Evolutionary conservation across 2,113 vertebrate species (phyloP).

Genomic region (Proterorhinus semilunaris): DNA sequence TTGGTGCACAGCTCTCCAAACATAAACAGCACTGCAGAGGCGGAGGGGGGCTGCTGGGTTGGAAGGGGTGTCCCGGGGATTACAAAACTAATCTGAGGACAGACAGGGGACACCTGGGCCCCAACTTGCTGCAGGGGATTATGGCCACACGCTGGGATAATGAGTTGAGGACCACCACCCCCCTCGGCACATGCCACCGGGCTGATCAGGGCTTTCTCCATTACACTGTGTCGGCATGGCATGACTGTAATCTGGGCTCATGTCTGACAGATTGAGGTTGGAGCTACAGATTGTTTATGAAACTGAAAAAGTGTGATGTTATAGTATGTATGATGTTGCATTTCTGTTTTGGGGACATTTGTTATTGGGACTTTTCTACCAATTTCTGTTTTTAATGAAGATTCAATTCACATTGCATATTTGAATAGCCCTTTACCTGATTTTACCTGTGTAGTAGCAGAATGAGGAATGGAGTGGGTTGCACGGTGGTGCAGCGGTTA

Average conservation of each 20-base stretch:
- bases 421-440: too few species aligned
- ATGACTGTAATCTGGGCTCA: neutral
- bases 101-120: constrained; percentile 78
- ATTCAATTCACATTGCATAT: too few species aligned
- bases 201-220: constrained; percentile 35
- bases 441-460: too few species aligned
- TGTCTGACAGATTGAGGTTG: constrained; percentile 14
- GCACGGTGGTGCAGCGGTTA: too few species aligned
- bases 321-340: too few species aligned
- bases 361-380: too few species aligned
- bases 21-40: constrained; percentile 40
- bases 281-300: neutral
- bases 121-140: constrained; percentile 69
- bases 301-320: neutral
- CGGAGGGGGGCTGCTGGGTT: constrained; percentile 41
- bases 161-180: constrained; percentile 51
- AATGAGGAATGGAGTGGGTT: too few species aligned
- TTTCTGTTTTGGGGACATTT: too few species aligned
- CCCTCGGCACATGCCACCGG: constrained; percentile 17
- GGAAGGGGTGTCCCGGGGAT: constrained; percentile 61
- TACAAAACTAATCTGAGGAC: constrained; percentile 75
- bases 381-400: too few species aligned
- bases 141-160: constrained; percentile 64
- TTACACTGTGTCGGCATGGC: constrained; percentile 7
- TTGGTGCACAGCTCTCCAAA: constrained; percentile 63